These are phyloP conservation scores for Leptinotarsa peninsularis DNA, from an alignment of 2,888 invertebrate genomes.

Conservation along the genomic window DNA sequence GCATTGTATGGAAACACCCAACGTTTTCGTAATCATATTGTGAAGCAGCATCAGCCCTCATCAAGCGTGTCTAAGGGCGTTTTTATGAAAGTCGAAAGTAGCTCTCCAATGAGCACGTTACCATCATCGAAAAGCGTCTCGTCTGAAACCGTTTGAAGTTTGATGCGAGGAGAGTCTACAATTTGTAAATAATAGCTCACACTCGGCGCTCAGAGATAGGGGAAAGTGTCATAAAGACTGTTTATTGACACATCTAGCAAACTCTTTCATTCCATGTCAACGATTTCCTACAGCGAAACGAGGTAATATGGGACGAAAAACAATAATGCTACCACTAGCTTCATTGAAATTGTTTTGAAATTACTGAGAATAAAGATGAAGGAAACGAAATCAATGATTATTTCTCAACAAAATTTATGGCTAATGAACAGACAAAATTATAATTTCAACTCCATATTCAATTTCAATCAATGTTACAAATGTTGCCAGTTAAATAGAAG, in stretches of 20 bases:
- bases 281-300: neutral
- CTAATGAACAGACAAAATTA: too few species aligned
- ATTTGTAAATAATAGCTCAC: slow-evolving; percentile 29
- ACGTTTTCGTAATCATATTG: slow-evolving; percentile 11
- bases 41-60: slow-evolving; percentile 1
- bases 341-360: too few species aligned
- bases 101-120: slow-evolving; percentile 22
- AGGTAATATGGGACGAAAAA: slow-evolving; percentile 38
- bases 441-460: too few species aligned
- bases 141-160: slow-evolving; percentile 36
- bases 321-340: slow-evolving; percentile 26
- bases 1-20: neutral
- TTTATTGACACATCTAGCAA: slow-evolving; percentile 31
- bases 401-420: too few species aligned
- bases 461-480: too few species aligned
- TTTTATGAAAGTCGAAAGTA: slow-evolving; percentile 16
- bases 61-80: slow-evolving; percentile 13
- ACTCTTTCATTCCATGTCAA: slow-evolving; percentile 6
- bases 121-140: slow-evolving; percentile 12
- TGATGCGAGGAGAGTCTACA: slow-evolving; percentile 42
- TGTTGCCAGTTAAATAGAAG: too few species aligned
- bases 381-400: too few species aligned
- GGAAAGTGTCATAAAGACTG: slow-evolving; percentile 50
- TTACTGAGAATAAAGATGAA: too few species aligned
- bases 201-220: slow-evolving; percentile 16